These are phyloP conservation scores for Tursiops truncatus DNA, from an alignment of 2,113 vertebrate genomes.

Conservation along the genomic window DNA sequence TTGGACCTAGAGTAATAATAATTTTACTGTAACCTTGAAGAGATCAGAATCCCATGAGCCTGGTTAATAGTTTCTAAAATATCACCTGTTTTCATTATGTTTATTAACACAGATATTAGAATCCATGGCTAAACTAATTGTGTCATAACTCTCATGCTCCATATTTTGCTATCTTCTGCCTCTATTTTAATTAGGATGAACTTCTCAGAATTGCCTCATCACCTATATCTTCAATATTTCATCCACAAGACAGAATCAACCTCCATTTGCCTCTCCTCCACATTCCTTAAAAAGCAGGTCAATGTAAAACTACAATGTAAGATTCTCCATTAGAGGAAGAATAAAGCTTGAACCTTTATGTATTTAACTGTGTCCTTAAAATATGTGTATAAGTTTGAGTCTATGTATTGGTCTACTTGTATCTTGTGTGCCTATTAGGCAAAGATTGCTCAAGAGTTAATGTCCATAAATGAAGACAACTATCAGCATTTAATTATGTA, in stretches of 20 bases:
- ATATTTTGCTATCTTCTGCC: background rate
- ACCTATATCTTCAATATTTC: background rate
- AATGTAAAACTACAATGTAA: background rate
- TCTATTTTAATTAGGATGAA: background rate
- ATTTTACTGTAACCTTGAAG: background rate
- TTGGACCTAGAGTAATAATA: background rate
- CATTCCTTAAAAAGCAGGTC: background rate
- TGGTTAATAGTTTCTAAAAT: background rate
- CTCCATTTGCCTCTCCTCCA: background rate
- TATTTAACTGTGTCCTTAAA: background rate
- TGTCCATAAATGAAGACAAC: background rate
- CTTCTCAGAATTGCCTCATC: background rate
- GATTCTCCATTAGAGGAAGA: background rate
- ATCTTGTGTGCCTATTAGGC: background rate
- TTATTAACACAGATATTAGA: conserved; percentile 12
- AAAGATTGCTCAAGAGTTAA: background rate
- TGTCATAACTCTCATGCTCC: background rate
- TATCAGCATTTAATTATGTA: background rate
- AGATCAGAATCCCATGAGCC: background rate
- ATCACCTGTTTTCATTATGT: background rate
- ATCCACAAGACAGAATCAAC: background rate
- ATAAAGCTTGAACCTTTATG: background rate
- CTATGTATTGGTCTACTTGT: background rate
- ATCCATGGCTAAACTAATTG: background rate
- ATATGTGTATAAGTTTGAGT: background rate